Evolutionary conservation across 2,888 invertebrate species (phyloP).

Genomic region (Sesia apiformis): DNA sequence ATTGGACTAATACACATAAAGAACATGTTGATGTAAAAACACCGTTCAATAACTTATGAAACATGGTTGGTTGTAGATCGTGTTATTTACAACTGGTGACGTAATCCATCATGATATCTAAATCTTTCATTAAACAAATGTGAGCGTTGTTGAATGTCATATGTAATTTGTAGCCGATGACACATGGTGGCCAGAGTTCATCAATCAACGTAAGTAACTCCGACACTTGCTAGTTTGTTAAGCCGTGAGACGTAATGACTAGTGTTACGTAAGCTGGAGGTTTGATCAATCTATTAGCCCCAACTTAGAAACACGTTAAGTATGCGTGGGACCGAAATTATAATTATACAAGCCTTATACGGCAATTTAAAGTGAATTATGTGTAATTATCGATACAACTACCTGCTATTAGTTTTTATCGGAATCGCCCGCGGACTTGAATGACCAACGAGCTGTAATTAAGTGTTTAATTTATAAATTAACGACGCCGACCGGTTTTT

Average conservation of each 20-base stretch:
- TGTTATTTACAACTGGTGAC: not conserved
- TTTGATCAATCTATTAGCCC: not conserved
- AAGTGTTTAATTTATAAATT: conserved; percentile 48
- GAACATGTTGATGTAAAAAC: too few species aligned
- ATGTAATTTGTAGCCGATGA: conserved; percentile 6
- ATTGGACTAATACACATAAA: too few species aligned
- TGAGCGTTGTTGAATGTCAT: conserved; percentile 1
- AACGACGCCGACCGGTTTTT: conserved; percentile 26
- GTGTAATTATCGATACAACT: conserved; percentile 35
- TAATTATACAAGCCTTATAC: conserved; percentile 16
- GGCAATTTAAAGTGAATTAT: conserved; percentile 32
- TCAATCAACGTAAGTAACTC: conserved; percentile 11
- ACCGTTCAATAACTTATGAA: too few species aligned
- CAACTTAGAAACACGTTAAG: not conserved
- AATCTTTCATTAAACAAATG: conserved; percentile 4
- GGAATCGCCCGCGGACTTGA: conserved; percentile 26
- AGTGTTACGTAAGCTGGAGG: not conserved
- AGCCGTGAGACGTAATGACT: not conserved
- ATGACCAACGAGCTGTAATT: conserved; percentile 33
- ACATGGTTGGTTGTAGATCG: too few species aligned
- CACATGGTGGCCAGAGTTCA: conserved; percentile 9
- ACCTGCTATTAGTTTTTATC: conserved; percentile 34
- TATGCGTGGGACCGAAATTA: conserved; percentile 9
- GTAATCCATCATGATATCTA: conserved; percentile 5
- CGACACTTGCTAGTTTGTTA: conserved; percentile 3